Evolutionary conservation across 53 echinoderm and acorn worm genomes (phyloP).

Genomic region (Patiria pectinifera): DNA sequence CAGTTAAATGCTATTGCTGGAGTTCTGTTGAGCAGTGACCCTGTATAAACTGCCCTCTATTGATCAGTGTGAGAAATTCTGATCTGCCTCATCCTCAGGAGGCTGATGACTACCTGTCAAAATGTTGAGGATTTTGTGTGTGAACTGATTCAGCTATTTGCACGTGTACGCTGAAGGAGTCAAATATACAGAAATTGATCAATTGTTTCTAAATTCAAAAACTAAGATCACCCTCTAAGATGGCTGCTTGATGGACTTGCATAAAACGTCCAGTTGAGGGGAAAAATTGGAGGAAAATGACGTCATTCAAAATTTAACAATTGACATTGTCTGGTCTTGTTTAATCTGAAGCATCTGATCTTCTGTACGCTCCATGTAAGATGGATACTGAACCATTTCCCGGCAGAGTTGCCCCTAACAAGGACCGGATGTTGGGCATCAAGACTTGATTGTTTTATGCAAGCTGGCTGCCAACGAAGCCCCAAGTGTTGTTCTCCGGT

Average conservation of each 20-base stretch:
- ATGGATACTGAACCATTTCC: background rate
- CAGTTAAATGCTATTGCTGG: background rate
- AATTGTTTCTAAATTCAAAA: too few relatives aligned
- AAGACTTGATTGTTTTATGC: conserved; percentile 60
- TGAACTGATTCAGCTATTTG: too few relatives aligned
- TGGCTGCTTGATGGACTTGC: too few relatives aligned
- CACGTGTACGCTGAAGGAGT: too few relatives aligned
- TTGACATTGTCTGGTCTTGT: conserved; percentile 50
- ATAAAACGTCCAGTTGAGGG: background rate
- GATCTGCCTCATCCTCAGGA: too few relatives aligned
- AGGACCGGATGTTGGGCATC: conserved; percentile 42
- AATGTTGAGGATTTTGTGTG: too few relatives aligned
- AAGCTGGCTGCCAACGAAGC: conserved; percentile 43
- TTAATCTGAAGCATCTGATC: background rate
- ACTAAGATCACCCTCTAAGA: too few relatives aligned
- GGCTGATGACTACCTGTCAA: too few relatives aligned
- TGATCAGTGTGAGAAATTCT: background rate
- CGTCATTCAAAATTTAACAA: conserved; percentile 20
- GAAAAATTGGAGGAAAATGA: background rate
- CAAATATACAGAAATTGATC: too few relatives aligned
- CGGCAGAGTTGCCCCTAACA: background rate
- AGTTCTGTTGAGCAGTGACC: background rate
- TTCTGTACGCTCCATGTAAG: background rate
- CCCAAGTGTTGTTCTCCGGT: conserved; percentile 10
- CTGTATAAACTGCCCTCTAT: background rate